Conservation (phyloP, 2,113 vertebrate genomes). For the Dolichotis patagonum region DNA sequence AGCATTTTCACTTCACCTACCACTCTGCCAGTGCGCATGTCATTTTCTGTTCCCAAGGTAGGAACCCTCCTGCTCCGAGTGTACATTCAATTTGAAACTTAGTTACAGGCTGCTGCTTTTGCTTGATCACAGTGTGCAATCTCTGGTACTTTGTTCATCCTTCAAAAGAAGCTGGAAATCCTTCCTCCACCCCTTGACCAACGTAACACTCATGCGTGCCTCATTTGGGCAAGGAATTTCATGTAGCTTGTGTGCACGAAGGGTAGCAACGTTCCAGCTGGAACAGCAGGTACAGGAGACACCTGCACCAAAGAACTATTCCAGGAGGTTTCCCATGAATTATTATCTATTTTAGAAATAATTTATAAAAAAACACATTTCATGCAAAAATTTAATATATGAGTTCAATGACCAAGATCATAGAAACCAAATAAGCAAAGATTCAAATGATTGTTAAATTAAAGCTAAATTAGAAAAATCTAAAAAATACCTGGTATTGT, state of each 20-base stretch:
- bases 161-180: not conserved
- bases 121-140: not conserved
- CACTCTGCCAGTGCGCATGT: not conserved
- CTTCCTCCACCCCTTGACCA: fast-evolving
- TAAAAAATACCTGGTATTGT: not conserved
- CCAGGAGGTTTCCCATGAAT: not conserved
- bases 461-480: not conserved
- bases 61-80: not conserved
- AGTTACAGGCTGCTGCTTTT: not conserved
- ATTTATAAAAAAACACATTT: not conserved
- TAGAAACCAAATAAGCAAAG: not conserved
- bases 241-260: not conserved
- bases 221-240: not conserved
- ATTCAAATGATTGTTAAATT: not conserved
- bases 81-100: not conserved
- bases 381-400: not conserved
- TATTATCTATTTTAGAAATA: not conserved
- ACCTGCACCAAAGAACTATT: not conserved
- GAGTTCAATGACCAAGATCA: not conserved
- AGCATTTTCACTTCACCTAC: not conserved
- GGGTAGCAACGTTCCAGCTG: not conserved
- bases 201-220: not conserved
- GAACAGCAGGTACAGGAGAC: not conserved
- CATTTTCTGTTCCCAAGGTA: not conserved
- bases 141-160: not conserved